These are phyloP conservation scores for Clitarchus hookeri DNA, from an alignment of 2,888 invertebrate species.

Conservation along the genomic window DNA sequence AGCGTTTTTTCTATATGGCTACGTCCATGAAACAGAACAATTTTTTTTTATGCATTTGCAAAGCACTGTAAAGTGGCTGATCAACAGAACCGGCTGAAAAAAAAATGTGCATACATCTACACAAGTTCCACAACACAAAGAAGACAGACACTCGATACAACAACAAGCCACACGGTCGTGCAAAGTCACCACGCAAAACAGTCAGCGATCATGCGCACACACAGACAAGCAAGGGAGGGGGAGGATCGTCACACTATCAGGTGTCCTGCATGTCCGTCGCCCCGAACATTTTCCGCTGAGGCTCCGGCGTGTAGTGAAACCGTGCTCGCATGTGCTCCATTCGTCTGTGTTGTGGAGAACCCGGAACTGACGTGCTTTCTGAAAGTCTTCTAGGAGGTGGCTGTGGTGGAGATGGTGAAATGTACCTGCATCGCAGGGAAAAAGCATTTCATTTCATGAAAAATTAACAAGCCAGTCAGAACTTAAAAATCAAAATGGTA, in stretches of 20 bases:
- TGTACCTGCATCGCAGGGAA: constrained; percentile 55
- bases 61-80: neutral
- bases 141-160: neutral
- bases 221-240: neutral
- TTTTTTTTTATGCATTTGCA: neutral
- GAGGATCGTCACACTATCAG: constrained; percentile 27
- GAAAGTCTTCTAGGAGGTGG: constrained; percentile 68
- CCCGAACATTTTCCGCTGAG: constrained; percentile 52
- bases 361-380: constrained; percentile 70
- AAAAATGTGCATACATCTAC: neutral
- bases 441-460: too few species aligned
- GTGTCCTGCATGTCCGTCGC: constrained; percentile 46
- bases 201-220: neutral
- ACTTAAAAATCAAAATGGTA: too few species aligned
- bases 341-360: constrained; percentile 65
- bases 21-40: neutral
- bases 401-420: constrained; percentile 64
- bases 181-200: neutral
- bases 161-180: neutral
- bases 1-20: neutral
- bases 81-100: neutral
- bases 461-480: too few species aligned
- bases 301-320: constrained; percentile 57
- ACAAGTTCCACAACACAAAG: neutral
- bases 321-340: constrained; percentile 60